Conservation (phyloP, 1,140 invertebrate species). For the Zaprionus taronus region DNA sequence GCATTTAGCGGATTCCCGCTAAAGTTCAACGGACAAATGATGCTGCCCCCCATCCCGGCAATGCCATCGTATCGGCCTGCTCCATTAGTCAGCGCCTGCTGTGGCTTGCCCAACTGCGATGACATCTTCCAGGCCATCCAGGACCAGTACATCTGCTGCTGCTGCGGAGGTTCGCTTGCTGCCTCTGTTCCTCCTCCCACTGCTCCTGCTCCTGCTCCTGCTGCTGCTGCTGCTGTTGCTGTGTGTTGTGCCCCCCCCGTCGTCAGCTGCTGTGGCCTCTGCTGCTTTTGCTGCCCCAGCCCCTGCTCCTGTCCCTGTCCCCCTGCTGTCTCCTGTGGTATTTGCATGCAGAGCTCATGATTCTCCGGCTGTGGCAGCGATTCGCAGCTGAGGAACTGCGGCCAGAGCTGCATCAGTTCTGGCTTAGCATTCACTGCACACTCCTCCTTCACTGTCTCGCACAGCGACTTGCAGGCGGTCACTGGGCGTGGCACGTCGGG, state of each 20-base stretch:
- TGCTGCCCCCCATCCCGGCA: background rate
- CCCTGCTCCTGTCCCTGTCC: background rate
- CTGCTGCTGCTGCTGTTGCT: background rate
- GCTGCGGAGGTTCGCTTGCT: slow-evolving; percentile 29
- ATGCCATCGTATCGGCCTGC: background rate
- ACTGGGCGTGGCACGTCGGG: slow-evolving; percentile 94
- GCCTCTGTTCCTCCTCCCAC: background rate
- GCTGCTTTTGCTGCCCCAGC: background rate
- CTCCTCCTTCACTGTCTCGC: slow-evolving; percentile 91
- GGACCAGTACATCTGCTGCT: slow-evolving; percentile 67
- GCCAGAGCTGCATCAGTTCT: slow-evolving; percentile 90
- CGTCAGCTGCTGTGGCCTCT: background rate
- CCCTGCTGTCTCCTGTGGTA: slow-evolving; percentile 68
- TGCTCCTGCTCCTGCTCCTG: background rate
- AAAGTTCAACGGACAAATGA: slow-evolving; percentile 79
- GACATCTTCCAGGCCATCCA: slow-evolving; percentile 69
- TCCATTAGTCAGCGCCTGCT: background rate
- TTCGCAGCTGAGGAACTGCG: slow-evolving; percentile 91
- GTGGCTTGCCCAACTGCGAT: slow-evolving; percentile 49
- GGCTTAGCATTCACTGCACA: slow-evolving; percentile 87
- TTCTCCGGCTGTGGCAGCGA: slow-evolving; percentile 86
- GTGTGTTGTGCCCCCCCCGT: background rate
- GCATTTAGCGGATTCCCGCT: slow-evolving; percentile 67
- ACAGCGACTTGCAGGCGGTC: slow-evolving; percentile 93
- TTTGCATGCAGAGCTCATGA: slow-evolving; percentile 86